phyloP scores from a whole-genome alignment of 2,888 invertebrate genomes.

The Oligia latruncula region DNA sequence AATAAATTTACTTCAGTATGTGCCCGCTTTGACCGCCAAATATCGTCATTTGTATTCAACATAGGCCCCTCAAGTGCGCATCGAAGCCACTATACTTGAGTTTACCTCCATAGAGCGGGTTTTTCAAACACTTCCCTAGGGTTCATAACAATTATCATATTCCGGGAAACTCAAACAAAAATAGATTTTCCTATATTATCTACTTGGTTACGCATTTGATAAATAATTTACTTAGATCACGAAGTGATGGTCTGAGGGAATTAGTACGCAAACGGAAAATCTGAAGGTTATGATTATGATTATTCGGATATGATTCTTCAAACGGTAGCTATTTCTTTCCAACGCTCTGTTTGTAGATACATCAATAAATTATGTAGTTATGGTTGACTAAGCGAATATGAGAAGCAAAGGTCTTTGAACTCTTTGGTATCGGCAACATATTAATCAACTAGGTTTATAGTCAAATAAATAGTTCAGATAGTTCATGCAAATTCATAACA shows the following conservation, averaged over 20 bases:
- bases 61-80: slow-evolving; percentile 70
- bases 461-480: slow-evolving; percentile 55
- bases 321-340: slow-evolving; percentile 6
- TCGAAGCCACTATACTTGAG: slow-evolving; percentile 73
- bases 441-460: slow-evolving; percentile 47
- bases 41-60: slow-evolving; percentile 84
- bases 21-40: slow-evolving; percentile 83
- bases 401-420: slow-evolving; percentile 50
- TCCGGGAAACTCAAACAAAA: neutral
- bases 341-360: neutral
- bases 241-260: slow-evolving; percentile 7
- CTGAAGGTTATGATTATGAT: neutral
- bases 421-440: slow-evolving; percentile 29
- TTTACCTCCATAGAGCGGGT: slow-evolving; percentile 67
- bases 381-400: slow-evolving; percentile 16
- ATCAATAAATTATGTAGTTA: neutral
- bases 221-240: slow-evolving; percentile 4
- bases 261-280: slow-evolving; percentile 15
- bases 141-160: slow-evolving; percentile 39
- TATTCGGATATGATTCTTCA: slow-evolving; percentile 16
- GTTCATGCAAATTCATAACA: slow-evolving; percentile 58
- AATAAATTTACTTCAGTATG: slow-evolving; percentile 80
- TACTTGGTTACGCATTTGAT: neutral
- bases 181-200: neutral
- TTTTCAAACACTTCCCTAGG: slow-evolving; percentile 54